A percentile compares a stretch with the other conserved stretches of the same genome.
Conservation (phyloP, 1,140 invertebrate genomes). For the Zaprionus capensis region DNA sequence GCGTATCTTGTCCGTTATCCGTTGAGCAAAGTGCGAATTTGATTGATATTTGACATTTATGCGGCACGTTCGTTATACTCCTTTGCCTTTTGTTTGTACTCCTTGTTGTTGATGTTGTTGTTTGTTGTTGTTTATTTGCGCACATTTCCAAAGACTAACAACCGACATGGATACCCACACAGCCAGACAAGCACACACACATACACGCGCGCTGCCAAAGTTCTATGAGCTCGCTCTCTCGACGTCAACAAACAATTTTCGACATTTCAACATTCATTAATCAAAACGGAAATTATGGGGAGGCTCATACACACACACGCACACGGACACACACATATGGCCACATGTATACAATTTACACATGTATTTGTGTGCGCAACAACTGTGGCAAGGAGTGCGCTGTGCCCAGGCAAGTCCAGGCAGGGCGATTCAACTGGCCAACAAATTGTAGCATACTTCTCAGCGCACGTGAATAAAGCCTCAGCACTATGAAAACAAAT, state of each 20-base stretch:
- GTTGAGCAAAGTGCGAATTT: slow-evolving; percentile 61
- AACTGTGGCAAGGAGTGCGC: not conserved
- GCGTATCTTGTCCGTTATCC: slow-evolving; percentile 47
- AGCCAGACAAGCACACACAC: slow-evolving; percentile 10
- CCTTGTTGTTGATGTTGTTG: slow-evolving; percentile 29
- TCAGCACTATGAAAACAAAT: not conserved
- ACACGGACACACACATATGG: slow-evolving; percentile 1
- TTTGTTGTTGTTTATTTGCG: slow-evolving; percentile 46
- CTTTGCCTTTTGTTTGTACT: slow-evolving; percentile 28
- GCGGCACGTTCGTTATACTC: slow-evolving; percentile 43
- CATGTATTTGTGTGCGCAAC: not conserved
- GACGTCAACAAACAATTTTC: slow-evolving; percentile 69
- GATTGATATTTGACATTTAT: slow-evolving; percentile 71
- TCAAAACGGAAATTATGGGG: slow-evolving; percentile 68
- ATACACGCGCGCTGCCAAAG: slow-evolving; percentile 20
- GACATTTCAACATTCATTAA: slow-evolving; percentile 74
- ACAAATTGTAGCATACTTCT: slow-evolving; percentile 43
- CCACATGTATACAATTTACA: not conserved
- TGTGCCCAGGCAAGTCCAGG: not conserved
- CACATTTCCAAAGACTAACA: slow-evolving; percentile 49
- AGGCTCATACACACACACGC: slow-evolving; percentile 21
- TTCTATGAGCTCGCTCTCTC: slow-evolving; percentile 38
- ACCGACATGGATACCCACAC: slow-evolving; percentile 14
- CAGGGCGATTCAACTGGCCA: not conserved
- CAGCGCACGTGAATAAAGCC: not conserved